These are phyloP conservation scores for Lateolabrax maculatus DNA, from an alignment of 2,797 vertebrate species.

Conservation along the genomic window DNA sequence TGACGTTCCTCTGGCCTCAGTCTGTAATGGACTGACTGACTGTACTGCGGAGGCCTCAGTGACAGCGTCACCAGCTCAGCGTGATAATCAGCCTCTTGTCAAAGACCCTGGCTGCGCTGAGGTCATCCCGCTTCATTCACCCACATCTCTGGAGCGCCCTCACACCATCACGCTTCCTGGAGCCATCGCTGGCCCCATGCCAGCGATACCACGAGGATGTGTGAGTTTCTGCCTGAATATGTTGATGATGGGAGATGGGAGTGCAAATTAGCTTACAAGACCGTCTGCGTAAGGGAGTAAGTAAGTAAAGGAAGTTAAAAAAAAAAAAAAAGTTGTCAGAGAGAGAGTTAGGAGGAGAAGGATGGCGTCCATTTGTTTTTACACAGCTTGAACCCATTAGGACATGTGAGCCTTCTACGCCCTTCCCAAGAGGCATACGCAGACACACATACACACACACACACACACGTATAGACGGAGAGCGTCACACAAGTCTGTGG, in stretches of 20 bases:
- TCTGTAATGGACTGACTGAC: slow-evolving; percentile 38
- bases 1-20: slow-evolving; percentile 6
- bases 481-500: slow-evolving; percentile 56
- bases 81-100: slow-evolving; percentile 82
- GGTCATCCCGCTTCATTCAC: slow-evolving; percentile 72
- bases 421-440: slow-evolving; percentile 61
- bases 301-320: no score
- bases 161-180: slow-evolving; percentile 58
- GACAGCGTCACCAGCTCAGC: slow-evolving; percentile 71
- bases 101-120: slow-evolving; percentile 57
- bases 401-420: slow-evolving; percentile 64
- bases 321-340: slow-evolving; percentile 16
- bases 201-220: slow-evolving; percentile 41
- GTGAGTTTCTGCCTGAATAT: slow-evolving; percentile 27
- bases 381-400: slow-evolving; percentile 80
- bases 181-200: slow-evolving; percentile 38
- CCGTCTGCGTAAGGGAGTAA: slow-evolving; percentile 53
- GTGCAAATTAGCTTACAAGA: slow-evolving; percentile 42
- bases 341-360: slow-evolving; percentile 11
- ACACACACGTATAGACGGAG: slow-evolving; percentile 21
- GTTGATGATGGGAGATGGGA: slow-evolving; percentile 12
- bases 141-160: slow-evolving; percentile 49
- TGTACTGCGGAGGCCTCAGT: slow-evolving; percentile 51
- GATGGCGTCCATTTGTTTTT: slow-evolving; percentile 57
- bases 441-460: slow-evolving; percentile 34